phyloP scores from a whole-genome alignment of 2,797 vertebrate genomes.

The Pygocentrus nattereri region DNA sequence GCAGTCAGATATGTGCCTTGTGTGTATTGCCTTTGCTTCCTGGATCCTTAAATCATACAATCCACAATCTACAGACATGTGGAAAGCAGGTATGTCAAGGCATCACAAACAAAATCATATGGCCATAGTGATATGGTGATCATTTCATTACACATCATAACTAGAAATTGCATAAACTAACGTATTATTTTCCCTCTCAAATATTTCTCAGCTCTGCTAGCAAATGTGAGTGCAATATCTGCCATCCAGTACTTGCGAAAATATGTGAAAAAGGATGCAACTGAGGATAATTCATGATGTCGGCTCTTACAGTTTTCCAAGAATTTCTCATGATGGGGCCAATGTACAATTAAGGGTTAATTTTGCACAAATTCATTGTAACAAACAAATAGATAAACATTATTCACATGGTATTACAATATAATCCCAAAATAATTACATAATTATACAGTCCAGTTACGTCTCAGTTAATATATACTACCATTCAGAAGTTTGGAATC shows the following conservation, averaged over 20 bases:
- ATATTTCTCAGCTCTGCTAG: constrained; percentile 87
- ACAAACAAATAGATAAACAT: constrained; percentile 49
- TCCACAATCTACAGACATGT: constrained; percentile 87
- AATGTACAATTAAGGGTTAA: constrained; percentile 51
- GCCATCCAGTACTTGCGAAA: constrained; percentile 93
- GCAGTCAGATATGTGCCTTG: constrained; percentile 93
- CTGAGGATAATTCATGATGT: constrained; percentile 60
- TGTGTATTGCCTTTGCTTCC: constrained; percentile 93
- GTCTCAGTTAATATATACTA: constrained; percentile 18
- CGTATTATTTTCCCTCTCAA: constrained; percentile 21
- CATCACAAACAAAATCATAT: constrained; percentile 29
- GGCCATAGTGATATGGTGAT: not conserved
- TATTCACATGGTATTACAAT: not conserved
- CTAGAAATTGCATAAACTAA: constrained; percentile 30
- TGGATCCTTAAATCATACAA: constrained; percentile 93
- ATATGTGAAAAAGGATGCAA: constrained; percentile 74
- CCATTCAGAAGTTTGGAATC: too few relatives aligned
- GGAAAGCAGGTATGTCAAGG: constrained; percentile 89
- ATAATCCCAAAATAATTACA: not conserved
- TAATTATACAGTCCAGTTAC: not conserved
- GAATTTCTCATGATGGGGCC: constrained; percentile 68
- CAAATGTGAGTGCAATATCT: constrained; percentile 92
- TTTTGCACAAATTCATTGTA: constrained; percentile 51
- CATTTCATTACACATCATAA: constrained; percentile 34
- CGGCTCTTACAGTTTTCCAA: constrained; percentile 55